Evolutionary conservation across 1,140 invertebrate genomes (phyloP).

Genomic region (Melitaea cinxia): DNA sequence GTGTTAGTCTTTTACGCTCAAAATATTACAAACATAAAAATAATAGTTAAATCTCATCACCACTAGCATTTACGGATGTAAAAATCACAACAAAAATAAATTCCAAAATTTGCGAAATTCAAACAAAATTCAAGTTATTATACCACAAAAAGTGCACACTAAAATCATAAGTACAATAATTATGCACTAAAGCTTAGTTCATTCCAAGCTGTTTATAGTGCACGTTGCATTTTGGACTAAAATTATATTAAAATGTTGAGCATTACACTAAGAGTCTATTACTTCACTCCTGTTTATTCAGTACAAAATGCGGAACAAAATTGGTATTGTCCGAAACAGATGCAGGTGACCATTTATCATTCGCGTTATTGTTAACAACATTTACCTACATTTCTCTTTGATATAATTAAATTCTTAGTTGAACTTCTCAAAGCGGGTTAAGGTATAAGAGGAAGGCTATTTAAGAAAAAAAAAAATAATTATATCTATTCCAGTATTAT

Average conservation of each 20-base stretch:
- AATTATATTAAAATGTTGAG: conserved; percentile 7
- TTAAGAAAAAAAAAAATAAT: not conserved
- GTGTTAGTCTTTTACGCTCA: too few relatives aligned
- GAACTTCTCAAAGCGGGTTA: conserved; percentile 24
- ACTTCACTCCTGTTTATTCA: conserved; percentile 7
- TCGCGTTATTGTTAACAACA: conserved; percentile 51
- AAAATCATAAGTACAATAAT: conserved; percentile 8
- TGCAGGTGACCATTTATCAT: conserved; percentile 50
- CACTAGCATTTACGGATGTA: not conserved
- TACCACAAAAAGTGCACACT: not conserved
- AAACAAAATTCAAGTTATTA: not conserved
- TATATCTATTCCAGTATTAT: too few relatives aligned
- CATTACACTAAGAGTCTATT: not conserved
- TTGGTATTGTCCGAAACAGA: conserved; percentile 35
- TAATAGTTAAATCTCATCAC: too few relatives aligned
- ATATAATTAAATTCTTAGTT: conserved; percentile 65
- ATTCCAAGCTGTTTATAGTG: conserved; percentile 1
- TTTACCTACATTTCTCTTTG: conserved; percentile 51
- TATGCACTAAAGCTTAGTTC: conserved; percentile 6
- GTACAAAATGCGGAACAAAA: conserved; percentile 14
- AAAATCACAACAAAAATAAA: not conserved
- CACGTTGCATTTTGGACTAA: not conserved
- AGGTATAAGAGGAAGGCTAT: conserved; percentile 12
- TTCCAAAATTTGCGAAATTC: not conserved
- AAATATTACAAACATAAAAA: too few relatives aligned